A percentile compares a stretch with the other conserved stretches of the same genome.
These are phyloP conservation scores for Hymenochirus boettgeri DNA, from an alignment of 2,113 vertebrate genomes.

Conservation along the genomic window DNA sequence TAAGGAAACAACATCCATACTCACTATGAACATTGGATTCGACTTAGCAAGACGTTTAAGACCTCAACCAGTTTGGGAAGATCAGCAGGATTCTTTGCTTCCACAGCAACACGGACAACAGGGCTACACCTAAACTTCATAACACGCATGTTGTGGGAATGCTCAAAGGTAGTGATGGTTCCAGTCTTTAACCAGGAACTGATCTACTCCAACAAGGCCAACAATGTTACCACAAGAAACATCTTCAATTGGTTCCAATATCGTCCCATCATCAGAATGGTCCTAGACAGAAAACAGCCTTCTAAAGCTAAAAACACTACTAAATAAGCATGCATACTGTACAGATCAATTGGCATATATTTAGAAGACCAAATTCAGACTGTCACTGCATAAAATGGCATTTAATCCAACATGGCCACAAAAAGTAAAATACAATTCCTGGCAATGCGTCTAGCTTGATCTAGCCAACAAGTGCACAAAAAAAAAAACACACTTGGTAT, in stretches of 20 bases:
- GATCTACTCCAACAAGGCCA: slow-evolving; percentile 89
- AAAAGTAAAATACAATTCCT: too few relatives aligned
- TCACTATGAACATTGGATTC: slow-evolving; percentile 90
- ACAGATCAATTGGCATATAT: too few relatives aligned
- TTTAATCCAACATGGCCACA: too few relatives aligned
- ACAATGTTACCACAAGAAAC: slow-evolving; percentile 95
- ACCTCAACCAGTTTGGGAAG: slow-evolving; percentile 92
- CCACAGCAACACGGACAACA: slow-evolving; percentile 87
- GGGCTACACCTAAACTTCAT: slow-evolving; percentile 98
- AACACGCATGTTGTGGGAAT: slow-evolving; percentile 91
- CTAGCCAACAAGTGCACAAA: too few relatives aligned
- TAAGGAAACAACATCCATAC: too few relatives aligned
- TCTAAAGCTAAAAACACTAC: too few relatives aligned
- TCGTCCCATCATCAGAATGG: slow-evolving; percentile 96
- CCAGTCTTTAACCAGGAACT: slow-evolving; percentile 92
- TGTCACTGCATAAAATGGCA: too few relatives aligned
- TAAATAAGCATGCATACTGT: too few relatives aligned
- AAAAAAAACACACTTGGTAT: too few relatives aligned
- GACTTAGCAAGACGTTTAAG: slow-evolving; percentile 91
- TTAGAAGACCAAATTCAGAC: too few relatives aligned
- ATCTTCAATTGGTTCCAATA: slow-evolving; percentile 90
- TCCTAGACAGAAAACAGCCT: slow-evolving; percentile 56
- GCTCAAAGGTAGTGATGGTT: slow-evolving; percentile 90
- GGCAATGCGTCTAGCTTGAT: too few relatives aligned
- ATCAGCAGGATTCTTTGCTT: slow-evolving; percentile 88